Conservation (phyloP, 2,797 vertebrate species). For the Chanos chanos region DNA sequence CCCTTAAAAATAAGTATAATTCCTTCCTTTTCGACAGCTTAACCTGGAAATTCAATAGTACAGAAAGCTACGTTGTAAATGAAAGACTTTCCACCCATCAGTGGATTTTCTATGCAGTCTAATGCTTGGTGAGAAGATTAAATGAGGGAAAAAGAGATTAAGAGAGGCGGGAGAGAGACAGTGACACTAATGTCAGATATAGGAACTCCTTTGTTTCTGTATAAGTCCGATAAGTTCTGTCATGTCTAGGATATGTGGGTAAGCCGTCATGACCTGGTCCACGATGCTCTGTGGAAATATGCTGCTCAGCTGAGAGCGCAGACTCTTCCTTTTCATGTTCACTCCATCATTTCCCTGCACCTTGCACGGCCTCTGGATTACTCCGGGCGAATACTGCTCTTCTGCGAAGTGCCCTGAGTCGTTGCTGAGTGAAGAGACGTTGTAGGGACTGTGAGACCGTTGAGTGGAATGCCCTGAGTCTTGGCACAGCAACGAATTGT, state of each 20-base stretch:
- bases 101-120: too few species aligned
- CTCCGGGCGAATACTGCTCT: constrained; percentile 30
- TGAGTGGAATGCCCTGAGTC: too few species aligned
- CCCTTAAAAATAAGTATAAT: too few species aligned
- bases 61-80: too few species aligned
- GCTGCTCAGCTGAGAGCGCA: constrained; percentile 57
- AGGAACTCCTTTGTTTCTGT: constrained; percentile 54
- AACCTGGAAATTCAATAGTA: too few species aligned
- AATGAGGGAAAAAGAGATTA: too few species aligned
- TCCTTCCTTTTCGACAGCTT: too few species aligned
- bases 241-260: constrained; percentile 56
- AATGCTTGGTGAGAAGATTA: too few species aligned
- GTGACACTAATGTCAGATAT: too few species aligned
- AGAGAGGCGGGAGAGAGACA: too few species aligned
- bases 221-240: constrained; percentile 58
- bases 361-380: constrained; percentile 15
- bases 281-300: constrained; percentile 62
- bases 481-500: too few species aligned
- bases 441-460: constrained; percentile 14
- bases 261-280: constrained; percentile 56
- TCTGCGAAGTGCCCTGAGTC: not conserved
- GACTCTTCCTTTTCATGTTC: constrained; percentile 39
- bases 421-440: constrained; percentile 1
- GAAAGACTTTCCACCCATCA: too few species aligned
- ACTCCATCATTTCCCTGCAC: not conserved